phyloP scores from a whole-genome alignment of 2,113 vertebrate species.

The human (Homo sapiens) region GRCh38 chr2:24703501-24704000 shows the following conservation, averaged over 20 bases:
- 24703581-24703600: conserved; percentile 20
- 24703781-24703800: conserved; percentile 25
- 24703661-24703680: neutral
- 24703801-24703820: neutral
- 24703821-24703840: conserved; percentile 44
- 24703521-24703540: conserved; percentile 22
- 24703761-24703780: conserved; percentile 40
- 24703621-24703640: conserved; percentile 15
- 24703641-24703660: conserved; percentile 17
- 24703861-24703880: conserved; percentile 19
- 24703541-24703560: conserved; percentile 21
- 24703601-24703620: neutral
- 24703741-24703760: neutral
- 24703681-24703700: neutral
- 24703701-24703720: neutral
- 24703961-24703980: conserved; percentile 48
- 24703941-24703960: conserved; percentile 39
- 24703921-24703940: conserved; percentile 32
- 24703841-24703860: conserved; percentile 53
- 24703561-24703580: conserved; percentile 7
- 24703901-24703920: conserved; percentile 36
- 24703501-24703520: neutral
- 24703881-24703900: conserved; percentile 28
- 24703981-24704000: neutral
- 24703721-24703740: neutral